A percentile compares a stretch with the other conserved stretches of the same genome.
phyloP scores from a whole-genome alignment of 92 coral and sea anemone species.

The Anthopleura xanthogrammica region DNA sequence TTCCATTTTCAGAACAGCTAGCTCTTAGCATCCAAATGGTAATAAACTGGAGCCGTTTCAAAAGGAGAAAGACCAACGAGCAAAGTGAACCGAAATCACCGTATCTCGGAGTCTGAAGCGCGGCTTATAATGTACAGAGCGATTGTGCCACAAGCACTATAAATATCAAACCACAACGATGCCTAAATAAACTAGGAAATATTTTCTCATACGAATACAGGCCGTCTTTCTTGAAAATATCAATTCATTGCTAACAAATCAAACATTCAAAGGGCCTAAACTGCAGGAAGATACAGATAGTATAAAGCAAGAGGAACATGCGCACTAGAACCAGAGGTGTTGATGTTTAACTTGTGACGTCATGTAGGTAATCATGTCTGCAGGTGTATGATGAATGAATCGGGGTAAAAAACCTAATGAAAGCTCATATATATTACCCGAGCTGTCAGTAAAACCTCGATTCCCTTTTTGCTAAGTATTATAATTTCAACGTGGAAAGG shows the following conservation, averaged over 20 bases:
- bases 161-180: conserved; percentile 30
- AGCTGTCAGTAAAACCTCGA: neutral
- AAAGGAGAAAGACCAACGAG: neutral
- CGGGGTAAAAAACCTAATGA: neutral
- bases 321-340: conserved; percentile 27
- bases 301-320: conserved; percentile 2
- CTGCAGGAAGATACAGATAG: neutral
- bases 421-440: neutral
- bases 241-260: conserved; percentile 34
- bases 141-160: conserved; percentile 2
- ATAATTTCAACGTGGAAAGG: neutral
- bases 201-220: conserved; percentile 7
- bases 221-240: conserved; percentile 4
- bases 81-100: conserved; percentile 4
- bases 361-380: conserved; percentile 15
- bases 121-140: conserved; percentile 4
- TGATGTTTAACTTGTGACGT: conserved; percentile 45
- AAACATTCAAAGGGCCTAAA: neutral
- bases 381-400: conserved; percentile 26
- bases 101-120: neutral
- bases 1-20: conserved; percentile 38
- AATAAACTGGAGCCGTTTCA: neutral
- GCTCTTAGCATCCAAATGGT: conserved; percentile 1
- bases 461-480: neutral
- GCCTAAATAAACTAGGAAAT: conserved; percentile 8